Evolutionary conservation across 1,140 invertebrate species (phyloP).

Genomic region (Drosophila chauvacae): DNA sequence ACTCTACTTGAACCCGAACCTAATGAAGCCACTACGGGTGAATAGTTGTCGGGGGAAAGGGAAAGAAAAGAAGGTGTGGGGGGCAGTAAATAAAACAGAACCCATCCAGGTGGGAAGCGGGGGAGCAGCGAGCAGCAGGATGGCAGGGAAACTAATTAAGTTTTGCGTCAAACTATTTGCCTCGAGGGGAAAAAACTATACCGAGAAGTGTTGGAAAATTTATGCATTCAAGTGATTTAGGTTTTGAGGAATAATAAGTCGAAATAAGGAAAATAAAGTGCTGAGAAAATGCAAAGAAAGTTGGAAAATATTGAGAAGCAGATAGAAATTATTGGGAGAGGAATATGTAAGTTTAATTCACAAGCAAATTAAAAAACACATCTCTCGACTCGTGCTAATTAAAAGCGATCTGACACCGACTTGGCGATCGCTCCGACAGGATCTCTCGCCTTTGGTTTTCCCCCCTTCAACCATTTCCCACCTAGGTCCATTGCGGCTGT

Average conservation of each 20-base stretch:
- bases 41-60: constrained; percentile 7
- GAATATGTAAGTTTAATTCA: background rate
- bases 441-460: constrained; percentile 29
- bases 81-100: constrained; percentile 33
- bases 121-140: background rate
- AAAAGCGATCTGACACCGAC: constrained; percentile 47
- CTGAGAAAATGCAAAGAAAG: background rate
- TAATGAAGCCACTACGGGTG: constrained; percentile 71
- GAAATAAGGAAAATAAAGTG: background rate
- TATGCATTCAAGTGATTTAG: constrained; percentile 47
- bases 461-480: constrained; percentile 5
- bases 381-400: constrained; percentile 58
- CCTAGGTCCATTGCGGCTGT: constrained; percentile 10
- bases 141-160: constrained; percentile 76
- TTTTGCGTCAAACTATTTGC: constrained; percentile 78
- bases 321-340: too few relatives aligned
- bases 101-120: constrained; percentile 36
- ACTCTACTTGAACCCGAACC: constrained; percentile 74
- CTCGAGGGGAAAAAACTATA: constrained; percentile 25
- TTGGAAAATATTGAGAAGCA: constrained; percentile 11
- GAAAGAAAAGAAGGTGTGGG: background rate
- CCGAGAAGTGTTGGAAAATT: constrained; percentile 55
- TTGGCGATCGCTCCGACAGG: constrained; percentile 35
- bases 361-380: background rate
- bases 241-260: background rate